Evolutionary conservation across 2,888 invertebrate genomes (phyloP).

Genomic region (Drosophila paranaensis): DNA sequence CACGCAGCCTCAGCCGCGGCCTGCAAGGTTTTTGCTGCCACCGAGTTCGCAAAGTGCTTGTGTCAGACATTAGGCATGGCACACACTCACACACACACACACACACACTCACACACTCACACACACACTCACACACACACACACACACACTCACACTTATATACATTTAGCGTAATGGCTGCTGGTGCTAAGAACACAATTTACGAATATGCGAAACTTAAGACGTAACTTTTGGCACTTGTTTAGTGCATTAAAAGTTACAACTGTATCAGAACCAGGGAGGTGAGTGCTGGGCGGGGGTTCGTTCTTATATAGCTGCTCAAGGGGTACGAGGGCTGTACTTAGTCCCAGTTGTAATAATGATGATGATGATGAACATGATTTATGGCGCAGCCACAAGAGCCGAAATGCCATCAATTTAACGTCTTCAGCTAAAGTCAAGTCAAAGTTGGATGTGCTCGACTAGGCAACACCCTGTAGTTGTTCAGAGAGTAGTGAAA

Average conservation of each 20-base stretch:
- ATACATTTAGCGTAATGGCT: background rate
- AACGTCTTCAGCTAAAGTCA: constrained; percentile 16
- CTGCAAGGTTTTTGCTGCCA: constrained; percentile 16
- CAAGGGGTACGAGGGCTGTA: constrained; percentile 5
- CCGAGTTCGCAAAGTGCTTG: constrained; percentile 42
- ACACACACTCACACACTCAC: too few species aligned
- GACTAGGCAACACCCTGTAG: background rate
- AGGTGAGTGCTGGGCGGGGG: background rate
- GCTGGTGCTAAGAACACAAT: constrained; percentile 20
- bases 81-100: constrained; percentile 1
- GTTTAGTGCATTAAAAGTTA: constrained; percentile 71
- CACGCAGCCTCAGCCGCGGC: constrained; percentile 3
- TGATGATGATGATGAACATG: constrained; percentile 55
- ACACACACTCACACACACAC: background rate
- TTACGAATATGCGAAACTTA: constrained; percentile 39
- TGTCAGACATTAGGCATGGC: constrained; percentile 23
- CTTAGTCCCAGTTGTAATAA: constrained; percentile 31
- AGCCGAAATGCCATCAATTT: constrained; percentile 46
- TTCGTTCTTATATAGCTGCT: background rate
- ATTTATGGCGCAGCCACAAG: constrained; percentile 44
- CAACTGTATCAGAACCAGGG: background rate
- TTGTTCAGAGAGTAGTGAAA: too few species aligned
- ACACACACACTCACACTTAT: background rate
- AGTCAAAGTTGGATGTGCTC: background rate
- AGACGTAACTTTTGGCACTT: constrained; percentile 64